phyloP scores from a whole-genome alignment of 2,888 invertebrate genomes.

The Gortyna flavago region DNA sequence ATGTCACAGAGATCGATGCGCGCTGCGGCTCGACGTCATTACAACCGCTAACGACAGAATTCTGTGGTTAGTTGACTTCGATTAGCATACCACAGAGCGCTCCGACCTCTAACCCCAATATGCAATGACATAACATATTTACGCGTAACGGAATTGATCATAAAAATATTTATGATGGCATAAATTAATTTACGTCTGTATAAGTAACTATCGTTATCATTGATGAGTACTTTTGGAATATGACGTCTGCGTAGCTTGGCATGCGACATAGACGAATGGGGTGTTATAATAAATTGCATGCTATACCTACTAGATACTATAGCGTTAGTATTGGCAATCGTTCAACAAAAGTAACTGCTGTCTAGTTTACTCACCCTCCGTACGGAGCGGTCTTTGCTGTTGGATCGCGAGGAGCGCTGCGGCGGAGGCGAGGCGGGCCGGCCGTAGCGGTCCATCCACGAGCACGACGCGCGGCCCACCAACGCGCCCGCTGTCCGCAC shows the following conservation, averaged over 20 bases:
- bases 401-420: conserved; percentile 82
- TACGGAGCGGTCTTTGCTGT: conserved; percentile 92
- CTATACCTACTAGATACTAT: background rate
- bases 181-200: conserved; percentile 70
- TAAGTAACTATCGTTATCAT: conserved; percentile 47
- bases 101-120: conserved; percentile 57
- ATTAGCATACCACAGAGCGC: conserved; percentile 78
- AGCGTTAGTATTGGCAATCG: conserved; percentile 20
- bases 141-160: conserved; percentile 73
- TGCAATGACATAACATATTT: conserved; percentile 71
- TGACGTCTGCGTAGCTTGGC: background rate
- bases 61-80: conserved; percentile 74
- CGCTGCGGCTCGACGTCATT: conserved; percentile 70
- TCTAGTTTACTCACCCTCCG: conserved; percentile 88
- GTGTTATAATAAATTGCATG: background rate
- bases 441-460: conserved; percentile 98
- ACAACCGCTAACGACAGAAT: conserved; percentile 77
- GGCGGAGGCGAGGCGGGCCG: conserved; percentile 95
- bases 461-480: conserved; percentile 95
- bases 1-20: conserved; percentile 68
- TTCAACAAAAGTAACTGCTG: conserved; percentile 31
- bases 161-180: conserved; percentile 72
- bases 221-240: conserved; percentile 2
- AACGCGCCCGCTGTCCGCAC: conserved; percentile 95
- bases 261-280: conserved; percentile 1